Evolutionary conservation across 2,797 vertebrate genomes (phyloP).

Genomic region (Loris lydekkerianus): DNA sequence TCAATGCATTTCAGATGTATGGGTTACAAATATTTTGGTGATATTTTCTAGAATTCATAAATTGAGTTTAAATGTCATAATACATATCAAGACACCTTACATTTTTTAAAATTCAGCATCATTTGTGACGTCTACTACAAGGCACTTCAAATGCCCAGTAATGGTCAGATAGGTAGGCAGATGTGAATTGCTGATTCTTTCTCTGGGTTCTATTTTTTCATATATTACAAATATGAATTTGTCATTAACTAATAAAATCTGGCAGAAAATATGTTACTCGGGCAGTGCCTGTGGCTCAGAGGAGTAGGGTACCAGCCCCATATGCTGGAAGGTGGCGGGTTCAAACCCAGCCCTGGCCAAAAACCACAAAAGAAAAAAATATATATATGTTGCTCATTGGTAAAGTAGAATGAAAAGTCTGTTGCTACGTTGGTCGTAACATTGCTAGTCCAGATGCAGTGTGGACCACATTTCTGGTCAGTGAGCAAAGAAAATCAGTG

Average conservation of each 20-base stretch:
- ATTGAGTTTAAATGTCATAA: conserved; percentile 45
- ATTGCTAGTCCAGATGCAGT: not conserved
- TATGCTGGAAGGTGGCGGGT: too few species aligned
- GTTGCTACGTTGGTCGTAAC: not conserved
- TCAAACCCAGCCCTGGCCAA: too few species aligned
- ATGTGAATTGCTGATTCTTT: not conserved
- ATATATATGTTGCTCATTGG: not conserved
- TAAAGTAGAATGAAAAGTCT: conserved; percentile 24
- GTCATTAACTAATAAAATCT: not conserved
- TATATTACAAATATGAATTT: not conserved
- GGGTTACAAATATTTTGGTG: conserved; percentile 71
- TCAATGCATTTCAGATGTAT: conserved; percentile 76
- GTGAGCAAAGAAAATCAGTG: not conserved
- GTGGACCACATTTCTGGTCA: not conserved
- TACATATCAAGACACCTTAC: conserved; percentile 38
- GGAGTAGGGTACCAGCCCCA: too few species aligned
- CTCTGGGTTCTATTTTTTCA: not conserved
- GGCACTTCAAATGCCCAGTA: not conserved
- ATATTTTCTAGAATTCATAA: conserved; percentile 65
- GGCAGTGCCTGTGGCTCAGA: too few species aligned
- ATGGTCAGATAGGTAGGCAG: not conserved
- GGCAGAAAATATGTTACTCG: not conserved
- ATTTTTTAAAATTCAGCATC: not conserved
- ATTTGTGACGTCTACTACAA: not conserved
- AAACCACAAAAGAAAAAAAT: too few species aligned